These are phyloP conservation scores for Myripristis jacobus DNA, from an alignment of 2,797 vertebrate genomes.

Conservation along the genomic window DNA sequence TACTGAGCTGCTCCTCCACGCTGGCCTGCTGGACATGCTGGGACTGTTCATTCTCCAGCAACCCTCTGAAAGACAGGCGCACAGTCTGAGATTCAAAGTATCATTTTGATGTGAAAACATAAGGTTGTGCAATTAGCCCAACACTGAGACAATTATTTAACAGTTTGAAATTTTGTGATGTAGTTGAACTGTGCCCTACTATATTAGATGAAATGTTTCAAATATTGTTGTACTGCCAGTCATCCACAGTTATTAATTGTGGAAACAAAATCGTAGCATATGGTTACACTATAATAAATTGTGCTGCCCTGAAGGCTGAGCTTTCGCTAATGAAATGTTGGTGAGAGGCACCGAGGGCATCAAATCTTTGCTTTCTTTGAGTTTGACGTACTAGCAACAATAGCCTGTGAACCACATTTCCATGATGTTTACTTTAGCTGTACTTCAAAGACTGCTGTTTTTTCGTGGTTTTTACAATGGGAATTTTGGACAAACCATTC, in stretches of 20 bases:
- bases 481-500: slow-evolving; percentile 21
- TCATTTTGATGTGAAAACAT: background rate
- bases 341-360: background rate
- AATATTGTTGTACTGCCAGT: background rate
- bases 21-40: slow-evolving; percentile 51
- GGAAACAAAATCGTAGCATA: background rate
- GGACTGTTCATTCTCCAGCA: slow-evolving; percentile 50
- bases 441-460: slow-evolving; percentile 23
- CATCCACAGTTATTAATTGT: background rate
- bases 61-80: slow-evolving; percentile 62
- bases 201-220: background rate
- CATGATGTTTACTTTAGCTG: slow-evolving; percentile 23
- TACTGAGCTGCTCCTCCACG: slow-evolving; percentile 62
- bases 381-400: slow-evolving; percentile 8
- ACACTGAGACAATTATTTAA: background rate
- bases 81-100: background rate
- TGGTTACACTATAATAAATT: background rate
- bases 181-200: background rate
- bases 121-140: background rate
- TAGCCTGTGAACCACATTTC: slow-evolving; percentile 20
- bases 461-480: slow-evolving; percentile 5
- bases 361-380: slow-evolving; percentile 5
- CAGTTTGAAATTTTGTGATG: too few relatives aligned
- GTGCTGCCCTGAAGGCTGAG: background rate
- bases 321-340: background rate